phyloP scores from a whole-genome alignment of 2,888 invertebrate genomes.

The Cheilosia scutellata region DNA sequence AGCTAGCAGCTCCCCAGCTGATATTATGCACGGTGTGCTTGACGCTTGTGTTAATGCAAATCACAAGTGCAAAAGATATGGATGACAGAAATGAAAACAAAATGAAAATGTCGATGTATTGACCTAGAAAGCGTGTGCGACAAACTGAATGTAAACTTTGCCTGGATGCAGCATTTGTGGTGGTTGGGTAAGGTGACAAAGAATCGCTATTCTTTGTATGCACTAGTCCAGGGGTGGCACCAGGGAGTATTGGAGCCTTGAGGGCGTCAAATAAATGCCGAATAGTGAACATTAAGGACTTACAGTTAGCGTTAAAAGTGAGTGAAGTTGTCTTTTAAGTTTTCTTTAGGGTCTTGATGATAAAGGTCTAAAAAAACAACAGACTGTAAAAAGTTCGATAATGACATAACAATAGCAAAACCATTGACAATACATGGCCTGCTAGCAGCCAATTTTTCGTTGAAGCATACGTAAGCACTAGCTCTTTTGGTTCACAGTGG shows the following conservation, averaged over 20 bases:
- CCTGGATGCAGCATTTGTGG: conserved; percentile 15
- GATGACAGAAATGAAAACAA: conserved; percentile 71
- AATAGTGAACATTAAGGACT: no score
- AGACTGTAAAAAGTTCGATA: no score
- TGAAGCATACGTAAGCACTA: no score
- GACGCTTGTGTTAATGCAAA: conserved; percentile 55
- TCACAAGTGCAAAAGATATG: conserved; percentile 58
- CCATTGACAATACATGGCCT: no score
- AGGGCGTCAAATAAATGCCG: no score
- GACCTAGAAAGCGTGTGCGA: conserved; percentile 68
- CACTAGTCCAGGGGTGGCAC: conserved; percentile 16
- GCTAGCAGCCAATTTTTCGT: no score
- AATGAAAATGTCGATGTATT: conserved; percentile 70
- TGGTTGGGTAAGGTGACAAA: conserved; percentile 15
- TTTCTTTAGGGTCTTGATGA: no score
- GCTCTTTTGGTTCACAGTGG: no score
- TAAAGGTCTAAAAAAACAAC: no score
- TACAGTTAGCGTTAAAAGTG: no score
- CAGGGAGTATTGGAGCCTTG: neutral
- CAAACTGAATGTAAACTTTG: conserved; percentile 21
- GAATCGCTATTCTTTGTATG: neutral
- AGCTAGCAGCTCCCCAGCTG: conserved; percentile 28
- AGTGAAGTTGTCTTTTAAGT: no score
- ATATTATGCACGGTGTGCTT: neutral
- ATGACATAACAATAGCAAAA: no score